These are phyloP conservation scores for Pangasianodon hypophthalmus DNA, from an alignment of 2,113 vertebrate genomes.

Conservation along the genomic window DNA sequence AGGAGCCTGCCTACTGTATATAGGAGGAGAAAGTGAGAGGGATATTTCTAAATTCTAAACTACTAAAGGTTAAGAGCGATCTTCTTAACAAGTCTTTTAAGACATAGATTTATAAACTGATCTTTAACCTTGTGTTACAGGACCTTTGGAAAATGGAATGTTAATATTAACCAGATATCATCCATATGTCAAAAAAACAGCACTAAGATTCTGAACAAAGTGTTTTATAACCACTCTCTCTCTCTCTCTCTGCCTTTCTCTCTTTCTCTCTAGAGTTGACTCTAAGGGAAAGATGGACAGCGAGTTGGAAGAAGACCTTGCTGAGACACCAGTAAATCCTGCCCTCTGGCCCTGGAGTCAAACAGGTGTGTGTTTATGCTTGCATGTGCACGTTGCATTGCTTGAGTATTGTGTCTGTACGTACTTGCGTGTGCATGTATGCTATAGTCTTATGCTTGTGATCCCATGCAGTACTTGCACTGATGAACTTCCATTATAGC, in stretches of 20 bases:
- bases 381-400: constrained; percentile 11
- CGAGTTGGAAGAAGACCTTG: constrained; percentile 21
- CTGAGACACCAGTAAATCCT: constrained; percentile 50
- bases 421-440: constrained; percentile 12
- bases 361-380: constrained; percentile 54
- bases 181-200: neutral
- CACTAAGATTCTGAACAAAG: neutral
- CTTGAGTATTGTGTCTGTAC: neutral
- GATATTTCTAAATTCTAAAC: neutral
- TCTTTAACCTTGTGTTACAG: neutral
- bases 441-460: neutral
- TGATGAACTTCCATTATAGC: constrained; percentile 12
- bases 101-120: neutral
- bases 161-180: neutral
- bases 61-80: neutral
- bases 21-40: neutral
- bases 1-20: too few relatives aligned
- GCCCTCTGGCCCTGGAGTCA: constrained; percentile 60
- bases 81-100: neutral
- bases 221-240: neutral
- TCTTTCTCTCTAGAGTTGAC: constrained; percentile 34
- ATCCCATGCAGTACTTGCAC: constrained; percentile 13
- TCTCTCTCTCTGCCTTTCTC: neutral
- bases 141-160: neutral
- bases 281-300: constrained; percentile 50